These are phyloP conservation scores for Lapara coniferarum DNA, from an alignment of 2,888 invertebrate genomes.

Conservation along the genomic window DNA sequence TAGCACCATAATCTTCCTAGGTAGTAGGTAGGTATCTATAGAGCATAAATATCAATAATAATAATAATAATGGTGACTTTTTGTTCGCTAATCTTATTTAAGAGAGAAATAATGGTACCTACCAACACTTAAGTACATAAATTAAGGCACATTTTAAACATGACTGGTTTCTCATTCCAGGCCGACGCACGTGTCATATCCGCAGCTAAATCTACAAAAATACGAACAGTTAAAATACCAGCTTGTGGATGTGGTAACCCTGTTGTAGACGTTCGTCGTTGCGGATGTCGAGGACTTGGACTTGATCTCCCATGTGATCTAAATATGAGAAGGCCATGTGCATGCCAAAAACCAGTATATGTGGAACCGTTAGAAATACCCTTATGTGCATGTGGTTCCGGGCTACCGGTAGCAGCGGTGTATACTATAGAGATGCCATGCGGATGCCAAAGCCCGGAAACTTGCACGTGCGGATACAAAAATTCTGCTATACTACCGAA, in stretches of 20 bases:
- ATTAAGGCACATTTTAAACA: not conserved
- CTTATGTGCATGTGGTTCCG: conserved; percentile 37
- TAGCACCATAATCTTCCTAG: no score
- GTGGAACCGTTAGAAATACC: conserved; percentile 34
- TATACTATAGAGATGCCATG: conserved; percentile 24
- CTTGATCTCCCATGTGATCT: conserved; percentile 33
- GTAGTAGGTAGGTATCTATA: no score
- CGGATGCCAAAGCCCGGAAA: conserved; percentile 21
- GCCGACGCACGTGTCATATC: conserved; percentile 26
- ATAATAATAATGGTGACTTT: no score
- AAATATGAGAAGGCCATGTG: conserved; percentile 35
- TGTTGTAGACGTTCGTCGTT: conserved; percentile 30
- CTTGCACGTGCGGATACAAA: conserved; percentile 29
- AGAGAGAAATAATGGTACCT: no score
- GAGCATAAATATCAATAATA: no score
- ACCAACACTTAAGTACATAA: no score
- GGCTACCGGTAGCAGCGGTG: not conserved
- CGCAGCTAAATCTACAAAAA: conserved; percentile 25
- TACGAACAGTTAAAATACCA: conserved; percentile 25
- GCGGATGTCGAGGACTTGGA: conserved; percentile 32
- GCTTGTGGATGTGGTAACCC: conserved; percentile 38
- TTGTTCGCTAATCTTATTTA: no score
- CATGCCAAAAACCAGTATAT: conserved; percentile 35
- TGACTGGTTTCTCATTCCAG: conserved; percentile 6
- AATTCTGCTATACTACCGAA: conserved; percentile 27